Evolutionary conservation across 1,140 invertebrate species (phyloP).

Genomic region (Lasioglossum albipes): DNA sequence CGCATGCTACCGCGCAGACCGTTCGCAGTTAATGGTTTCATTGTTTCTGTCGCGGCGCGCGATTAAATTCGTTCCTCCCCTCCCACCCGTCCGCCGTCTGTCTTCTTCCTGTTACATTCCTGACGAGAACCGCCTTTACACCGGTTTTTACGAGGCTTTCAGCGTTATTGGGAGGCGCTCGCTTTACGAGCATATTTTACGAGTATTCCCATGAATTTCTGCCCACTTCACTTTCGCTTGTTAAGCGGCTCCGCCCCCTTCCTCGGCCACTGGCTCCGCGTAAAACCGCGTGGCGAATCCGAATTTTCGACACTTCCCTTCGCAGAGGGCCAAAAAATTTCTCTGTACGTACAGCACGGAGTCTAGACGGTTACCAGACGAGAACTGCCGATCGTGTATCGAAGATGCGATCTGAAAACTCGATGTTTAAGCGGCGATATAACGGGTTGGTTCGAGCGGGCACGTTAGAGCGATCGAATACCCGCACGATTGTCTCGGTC

Average conservation of each 20-base stretch:
- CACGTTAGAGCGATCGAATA: too few species aligned
- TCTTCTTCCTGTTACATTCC: not conserved
- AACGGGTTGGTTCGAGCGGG: too few species aligned
- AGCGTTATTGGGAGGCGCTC: not conserved
- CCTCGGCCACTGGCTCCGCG: not conserved
- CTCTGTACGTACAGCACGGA: too few species aligned
- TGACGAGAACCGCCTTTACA: not conserved
- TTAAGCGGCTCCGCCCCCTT: not conserved
- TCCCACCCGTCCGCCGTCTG: too few species aligned
- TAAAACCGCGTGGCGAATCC: not conserved
- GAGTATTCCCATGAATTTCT: not conserved
- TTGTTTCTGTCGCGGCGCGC: not conserved
- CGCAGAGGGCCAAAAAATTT: too few species aligned
- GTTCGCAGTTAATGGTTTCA: slow-evolving; percentile 18
- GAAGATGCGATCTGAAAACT: too few species aligned
- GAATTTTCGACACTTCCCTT: too few species aligned
- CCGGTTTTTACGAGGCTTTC: slow-evolving; percentile 6
- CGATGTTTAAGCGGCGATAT: too few species aligned
- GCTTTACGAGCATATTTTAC: not conserved
- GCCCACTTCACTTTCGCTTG: not conserved
- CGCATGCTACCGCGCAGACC: not conserved
- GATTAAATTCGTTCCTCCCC: not conserved
- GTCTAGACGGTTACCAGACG: too few species aligned
- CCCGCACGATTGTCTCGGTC: not conserved
- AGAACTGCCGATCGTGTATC: too few species aligned